phyloP scores from a whole-genome alignment of 2,113 vertebrate species.

The Crotalus horridus region DNA sequence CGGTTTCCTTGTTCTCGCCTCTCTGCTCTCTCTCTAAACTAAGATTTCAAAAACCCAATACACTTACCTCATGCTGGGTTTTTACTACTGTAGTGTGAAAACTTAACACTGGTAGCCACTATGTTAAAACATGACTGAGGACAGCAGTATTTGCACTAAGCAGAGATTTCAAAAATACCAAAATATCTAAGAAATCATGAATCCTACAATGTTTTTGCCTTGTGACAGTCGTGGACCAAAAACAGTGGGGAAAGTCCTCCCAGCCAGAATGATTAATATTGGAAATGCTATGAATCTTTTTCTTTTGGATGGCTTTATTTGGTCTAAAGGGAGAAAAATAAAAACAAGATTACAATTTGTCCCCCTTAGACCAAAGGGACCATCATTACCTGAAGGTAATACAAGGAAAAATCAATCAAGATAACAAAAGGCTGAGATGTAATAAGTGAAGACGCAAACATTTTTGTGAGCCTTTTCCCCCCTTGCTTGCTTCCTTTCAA shows the following conservation, averaged over 20 bases:
- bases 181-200: not conserved
- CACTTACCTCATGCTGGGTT: not conserved
- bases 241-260: not conserved
- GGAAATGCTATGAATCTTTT: not conserved
- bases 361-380: not conserved
- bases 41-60: not conserved
- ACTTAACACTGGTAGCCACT: not conserved
- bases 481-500: not conserved
- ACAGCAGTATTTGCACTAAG: not conserved
- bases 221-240: not conserved
- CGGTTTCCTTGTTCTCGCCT: not conserved
- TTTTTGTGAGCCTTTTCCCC: not conserved
- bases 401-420: rapidly evolving
- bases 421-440: not conserved
- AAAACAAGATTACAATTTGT: not conserved
- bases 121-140: not conserved
- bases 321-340: not conserved
- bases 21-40: not conserved
- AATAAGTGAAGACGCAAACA: not conserved
- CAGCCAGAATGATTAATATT: not conserved
- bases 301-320: not conserved
- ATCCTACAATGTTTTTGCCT: not conserved
- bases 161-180: not conserved
- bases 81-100: slow-evolving; percentile 2
- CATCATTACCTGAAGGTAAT: rapidly evolving